phyloP scores from a whole-genome alignment of 2,888 invertebrate genomes.

The Apoderus coryli region DNA sequence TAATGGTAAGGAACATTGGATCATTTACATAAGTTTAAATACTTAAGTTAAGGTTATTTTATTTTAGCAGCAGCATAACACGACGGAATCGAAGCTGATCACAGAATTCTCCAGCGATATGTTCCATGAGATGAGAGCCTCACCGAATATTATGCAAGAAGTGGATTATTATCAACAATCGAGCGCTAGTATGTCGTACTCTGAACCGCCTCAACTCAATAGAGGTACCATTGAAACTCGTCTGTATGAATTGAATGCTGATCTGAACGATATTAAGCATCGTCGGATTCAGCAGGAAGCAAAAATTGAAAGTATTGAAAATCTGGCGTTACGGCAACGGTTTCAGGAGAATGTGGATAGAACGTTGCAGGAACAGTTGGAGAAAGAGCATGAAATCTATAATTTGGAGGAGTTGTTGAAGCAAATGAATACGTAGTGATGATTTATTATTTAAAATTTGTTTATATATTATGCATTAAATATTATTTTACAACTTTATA shows the following conservation, averaged over 20 bases:
- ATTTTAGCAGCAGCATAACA: slow-evolving; percentile 28
- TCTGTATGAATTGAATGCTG: slow-evolving; percentile 55
- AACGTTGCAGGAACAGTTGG: slow-evolving; percentile 63
- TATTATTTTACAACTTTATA: too few relatives aligned
- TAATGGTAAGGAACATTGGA: slow-evolving; percentile 29
- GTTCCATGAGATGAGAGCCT: slow-evolving; percentile 33
- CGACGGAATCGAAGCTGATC: slow-evolving; percentile 33
- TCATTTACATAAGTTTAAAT: slow-evolving; percentile 3
- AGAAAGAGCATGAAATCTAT: slow-evolving; percentile 53
- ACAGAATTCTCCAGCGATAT: slow-evolving; percentile 49
- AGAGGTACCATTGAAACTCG: slow-evolving; percentile 35
- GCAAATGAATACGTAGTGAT: too few relatives aligned
- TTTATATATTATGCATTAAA: too few relatives aligned
- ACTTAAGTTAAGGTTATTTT: slow-evolving; percentile 4
- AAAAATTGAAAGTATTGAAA: slow-evolving; percentile 75
- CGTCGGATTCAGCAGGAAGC: slow-evolving; percentile 65
- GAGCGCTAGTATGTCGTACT: slow-evolving; percentile 20
- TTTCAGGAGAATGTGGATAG: slow-evolving; percentile 64
- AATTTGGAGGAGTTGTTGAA: slow-evolving; percentile 29
- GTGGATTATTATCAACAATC: slow-evolving; percentile 30
- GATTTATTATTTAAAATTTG: not conserved
- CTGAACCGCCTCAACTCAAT: slow-evolving; percentile 23
- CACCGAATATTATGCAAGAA: slow-evolving; percentile 27
- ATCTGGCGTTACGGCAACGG: slow-evolving; percentile 64
- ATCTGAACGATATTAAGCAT: slow-evolving; percentile 60